These are phyloP conservation scores for Ariolimax columbianus DNA, from an alignment of 2,888 invertebrate genomes.

Conservation along the genomic window DNA sequence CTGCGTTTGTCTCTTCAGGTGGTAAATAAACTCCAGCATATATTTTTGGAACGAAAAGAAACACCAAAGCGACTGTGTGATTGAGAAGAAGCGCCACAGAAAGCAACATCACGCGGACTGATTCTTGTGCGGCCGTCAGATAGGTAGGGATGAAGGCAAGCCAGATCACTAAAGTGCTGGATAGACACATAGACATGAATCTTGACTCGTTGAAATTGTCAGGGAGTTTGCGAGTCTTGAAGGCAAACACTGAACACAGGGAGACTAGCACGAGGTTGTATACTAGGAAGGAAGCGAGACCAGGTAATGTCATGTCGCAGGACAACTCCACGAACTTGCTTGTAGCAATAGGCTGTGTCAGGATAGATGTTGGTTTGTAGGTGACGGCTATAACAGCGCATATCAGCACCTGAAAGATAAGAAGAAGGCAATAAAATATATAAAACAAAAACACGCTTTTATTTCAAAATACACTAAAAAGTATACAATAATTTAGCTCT, in stretches of 20 bases:
- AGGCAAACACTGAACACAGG: slow-evolving; percentile 67
- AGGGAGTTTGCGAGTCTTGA: slow-evolving; percentile 71
- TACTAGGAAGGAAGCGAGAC: slow-evolving; percentile 61
- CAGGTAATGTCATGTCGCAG: slow-evolving; percentile 60
- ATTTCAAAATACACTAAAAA: no score
- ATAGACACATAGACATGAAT: slow-evolving; percentile 70
- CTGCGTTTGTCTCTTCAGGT: not conserved
- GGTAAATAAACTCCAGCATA: slow-evolving; percentile 57
- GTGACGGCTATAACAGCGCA: slow-evolving; percentile 8
- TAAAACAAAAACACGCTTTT: no score
- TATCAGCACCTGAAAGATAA: slow-evolving; percentile 12
- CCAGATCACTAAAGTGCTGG: slow-evolving; percentile 70
- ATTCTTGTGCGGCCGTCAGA: slow-evolving; percentile 60
- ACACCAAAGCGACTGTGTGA: slow-evolving; percentile 58
- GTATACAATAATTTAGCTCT: no score
- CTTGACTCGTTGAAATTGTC: slow-evolving; percentile 74
- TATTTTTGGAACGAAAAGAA: slow-evolving; percentile 60
- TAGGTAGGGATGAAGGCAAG: slow-evolving; percentile 70
- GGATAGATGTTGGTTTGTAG: slow-evolving; percentile 17
- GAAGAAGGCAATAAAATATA: no score
- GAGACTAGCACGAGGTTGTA: slow-evolving; percentile 68
- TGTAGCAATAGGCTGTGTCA: slow-evolving; percentile 54
- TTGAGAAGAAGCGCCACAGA: slow-evolving; percentile 59
- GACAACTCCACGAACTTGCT: slow-evolving; percentile 64
- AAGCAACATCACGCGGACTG: slow-evolving; percentile 52